Evolutionary conservation across 2,113 vertebrate genomes (phyloP).

Genomic region (Colius striatus): DNA sequence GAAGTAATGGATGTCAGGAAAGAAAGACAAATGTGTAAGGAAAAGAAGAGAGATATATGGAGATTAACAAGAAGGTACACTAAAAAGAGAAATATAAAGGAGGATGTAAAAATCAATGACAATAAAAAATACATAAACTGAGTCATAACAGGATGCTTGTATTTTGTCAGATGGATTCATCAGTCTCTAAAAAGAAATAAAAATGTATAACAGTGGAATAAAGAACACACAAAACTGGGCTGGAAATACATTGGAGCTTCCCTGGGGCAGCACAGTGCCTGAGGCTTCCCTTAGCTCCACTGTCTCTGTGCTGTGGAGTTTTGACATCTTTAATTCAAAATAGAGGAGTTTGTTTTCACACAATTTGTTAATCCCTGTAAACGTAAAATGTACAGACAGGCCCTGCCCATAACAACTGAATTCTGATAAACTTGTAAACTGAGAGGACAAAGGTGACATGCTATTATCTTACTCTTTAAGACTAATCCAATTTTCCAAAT

Average conservation of each 20-base stretch:
- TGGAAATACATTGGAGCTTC: background rate
- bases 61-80: background rate
- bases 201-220: background rate
- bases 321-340: background rate
- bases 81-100: background rate
- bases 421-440: background rate
- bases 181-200: background rate
- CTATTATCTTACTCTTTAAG: background rate
- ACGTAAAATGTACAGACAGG: background rate
- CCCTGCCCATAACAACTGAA: background rate
- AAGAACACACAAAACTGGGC: background rate
- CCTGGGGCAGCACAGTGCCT: background rate
- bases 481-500: background rate
- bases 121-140: constrained; percentile 28
- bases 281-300: background rate
- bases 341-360: rapidly evolving
- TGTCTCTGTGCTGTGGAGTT: rapidly evolving
- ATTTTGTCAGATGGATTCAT: background rate
- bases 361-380: background rate
- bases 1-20: background rate
- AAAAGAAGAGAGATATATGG: background rate
- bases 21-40: background rate
- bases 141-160: background rate
- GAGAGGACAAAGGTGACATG: background rate
- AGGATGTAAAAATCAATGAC: constrained; percentile 23